Evolutionary conservation across 2,113 vertebrate genomes (phyloP), one percentile per base, ranked within the genome.

Genomic region (Vimba vimba): DNA sequence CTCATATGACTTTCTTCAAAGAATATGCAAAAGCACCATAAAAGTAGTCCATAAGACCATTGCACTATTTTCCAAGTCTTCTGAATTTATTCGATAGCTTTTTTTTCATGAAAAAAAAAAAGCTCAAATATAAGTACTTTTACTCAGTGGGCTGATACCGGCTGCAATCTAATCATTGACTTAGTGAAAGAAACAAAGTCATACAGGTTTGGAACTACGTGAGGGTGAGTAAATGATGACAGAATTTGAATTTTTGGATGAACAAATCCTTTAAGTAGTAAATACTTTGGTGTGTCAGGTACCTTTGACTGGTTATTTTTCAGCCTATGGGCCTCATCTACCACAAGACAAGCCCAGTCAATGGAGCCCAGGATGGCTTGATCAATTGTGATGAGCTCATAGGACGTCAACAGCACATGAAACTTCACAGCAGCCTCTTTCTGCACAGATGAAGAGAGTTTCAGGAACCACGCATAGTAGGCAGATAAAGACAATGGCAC

Each of bases 221-320:
- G 5, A 13, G 23, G 1, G 39, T 25, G n/a, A 64, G 60, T 64
- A 13, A 64, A 25, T 12, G 39, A 25, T 15, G 12, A 74, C 43
- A 25, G 11, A 47, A 47, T 74, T 45, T 10, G 0, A 13, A 66
- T 66, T 66, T 36, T 19, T 68, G 30, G 27, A 66, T 7, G 25
- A 30, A 69, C 33, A 71, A 71, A 23, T 39, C 33, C 19, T 43
- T 43, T n/a, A 45, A 79, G 21, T 6, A 57, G 3, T 77, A 21
- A 7, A 25, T 43, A 62, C 64, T 80, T 62, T 74, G 11, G 23
- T 25, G 23, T 47, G 43, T 25, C 71, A 47, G n/a, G 15, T 91
- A 98, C 97, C 96, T 99, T 99, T 62, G 97, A 99, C 89, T 99
- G 97, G 89, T 99, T 99, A 93, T 99, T 99, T 92, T 99, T 99